Evolutionary conservation across 2,888 invertebrate genomes (phyloP).

Genomic region (Cistogaster globosa): DNA sequence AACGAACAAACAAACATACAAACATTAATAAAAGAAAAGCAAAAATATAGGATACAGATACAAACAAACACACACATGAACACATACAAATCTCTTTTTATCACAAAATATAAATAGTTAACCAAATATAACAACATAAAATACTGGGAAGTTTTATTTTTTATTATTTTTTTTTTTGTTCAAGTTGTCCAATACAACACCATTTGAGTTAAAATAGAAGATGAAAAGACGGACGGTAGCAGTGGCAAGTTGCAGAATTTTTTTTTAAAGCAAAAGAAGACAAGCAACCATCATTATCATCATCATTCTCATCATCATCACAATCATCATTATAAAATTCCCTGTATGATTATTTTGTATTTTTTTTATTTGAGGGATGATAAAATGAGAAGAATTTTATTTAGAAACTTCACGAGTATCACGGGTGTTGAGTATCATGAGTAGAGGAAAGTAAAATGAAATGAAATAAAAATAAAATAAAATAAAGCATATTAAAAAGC

Average conservation of each 20-base stretch:
- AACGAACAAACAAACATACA: not conserved
- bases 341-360: slow-evolving; percentile 42
- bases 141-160: slow-evolving; percentile 64
- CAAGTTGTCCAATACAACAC: slow-evolving; percentile 31
- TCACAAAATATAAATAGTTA: slow-evolving; percentile 64
- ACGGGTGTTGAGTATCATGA: slow-evolving; percentile 1
- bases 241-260: slow-evolving; percentile 24
- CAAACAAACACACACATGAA: slow-evolving; percentile 4
- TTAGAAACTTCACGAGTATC: slow-evolving; percentile 18
- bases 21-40: slow-evolving; percentile 24
- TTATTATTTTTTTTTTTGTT: slow-evolving; percentile 5
- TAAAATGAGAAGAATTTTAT: slow-evolving; percentile 37
- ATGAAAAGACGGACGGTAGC: slow-evolving; percentile 20
- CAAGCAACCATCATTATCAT: slow-evolving; percentile 24
- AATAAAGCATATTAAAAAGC: not conserved
- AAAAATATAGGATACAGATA: slow-evolving; percentile 7
- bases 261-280: slow-evolving; percentile 35
- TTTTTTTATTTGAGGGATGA: slow-evolving; percentile 61
- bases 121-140: slow-evolving; percentile 53
- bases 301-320: slow-evolving; percentile 6
- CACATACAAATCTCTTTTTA: slow-evolving; percentile 20
- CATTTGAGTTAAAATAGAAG: slow-evolving; percentile 60
- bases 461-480: slow-evolving; percentile 35
- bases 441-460: slow-evolving; percentile 59
- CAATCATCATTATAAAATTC: slow-evolving; percentile 42